These are phyloP conservation scores for Drosophila seguyi DNA, from an alignment of 1,140 invertebrate species.

Conservation along the genomic window DNA sequence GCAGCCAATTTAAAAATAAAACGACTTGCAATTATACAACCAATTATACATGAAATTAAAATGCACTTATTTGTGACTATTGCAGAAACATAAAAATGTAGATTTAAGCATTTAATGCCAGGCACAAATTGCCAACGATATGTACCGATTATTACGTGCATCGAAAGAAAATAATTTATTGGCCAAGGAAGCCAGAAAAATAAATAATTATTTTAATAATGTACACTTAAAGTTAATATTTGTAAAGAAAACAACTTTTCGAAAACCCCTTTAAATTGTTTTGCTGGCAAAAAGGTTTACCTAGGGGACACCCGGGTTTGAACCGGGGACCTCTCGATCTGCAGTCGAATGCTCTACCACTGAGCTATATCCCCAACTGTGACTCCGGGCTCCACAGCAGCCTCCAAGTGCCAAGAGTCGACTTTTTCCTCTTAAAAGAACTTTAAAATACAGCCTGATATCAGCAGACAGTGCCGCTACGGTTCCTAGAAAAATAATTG, in stretches of 20 bases:
- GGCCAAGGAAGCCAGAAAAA: neutral
- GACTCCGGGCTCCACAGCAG: constrained; percentile 21
- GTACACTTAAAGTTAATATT: too few relatives aligned
- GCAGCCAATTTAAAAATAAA: constrained; percentile 13
- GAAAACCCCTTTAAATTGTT: neutral
- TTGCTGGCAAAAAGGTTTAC: too few relatives aligned
- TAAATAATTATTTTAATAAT: neutral
- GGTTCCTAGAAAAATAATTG: neutral
- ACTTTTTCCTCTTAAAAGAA: neutral
- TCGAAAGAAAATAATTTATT: neutral
- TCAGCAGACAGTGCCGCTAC: neutral
- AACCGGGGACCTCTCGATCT: constrained; percentile 96
- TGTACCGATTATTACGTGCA: neutral
- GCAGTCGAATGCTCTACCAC: constrained; percentile 97
- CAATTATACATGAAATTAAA: constrained; percentile 3
- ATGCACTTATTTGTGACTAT: constrained; percentile 1
- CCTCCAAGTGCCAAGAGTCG: neutral
- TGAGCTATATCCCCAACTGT: constrained; percentile 95
- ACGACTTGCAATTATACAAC: constrained; percentile 12
- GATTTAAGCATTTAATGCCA: neutral
- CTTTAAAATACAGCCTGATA: constrained; percentile 3
- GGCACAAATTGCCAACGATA: constrained; percentile 7
- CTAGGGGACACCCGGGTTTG: constrained; percentile 96
- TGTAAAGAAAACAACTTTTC: neutral
- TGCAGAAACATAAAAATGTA: constrained; percentile 13